Evolutionary conservation across 2,113 vertebrate genomes (phyloP), one percentile per base, ranked within the genome.

Genomic region (Neolamprologus hecqui): DNA sequence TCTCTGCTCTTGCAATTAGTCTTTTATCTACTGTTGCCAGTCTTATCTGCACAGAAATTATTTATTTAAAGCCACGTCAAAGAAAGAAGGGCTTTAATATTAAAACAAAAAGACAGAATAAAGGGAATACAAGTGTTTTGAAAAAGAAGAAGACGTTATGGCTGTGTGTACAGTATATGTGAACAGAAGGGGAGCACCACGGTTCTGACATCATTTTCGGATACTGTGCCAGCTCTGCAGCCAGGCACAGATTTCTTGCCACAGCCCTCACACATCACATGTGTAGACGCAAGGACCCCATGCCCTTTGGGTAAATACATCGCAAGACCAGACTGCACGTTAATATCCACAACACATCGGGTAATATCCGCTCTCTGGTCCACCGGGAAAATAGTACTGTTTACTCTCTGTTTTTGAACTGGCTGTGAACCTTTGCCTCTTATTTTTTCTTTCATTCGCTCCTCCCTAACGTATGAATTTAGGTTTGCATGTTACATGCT

Each of bases 181-280:
- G 65, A 92, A 92, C 90, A 92, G 86, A 90, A 91, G 90, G 90
- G 84, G 17, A 49, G 37, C 83, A 42, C 77, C 21, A 11, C 5
- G 73, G 37, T 21, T 79, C 79, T 86, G 86, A 91, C 85, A 87
- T 88, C 15, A 49, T 80, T 89, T 88, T 86, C 58, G 14, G 55
- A 83, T 83, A 60, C 49, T 53, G 40, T 86, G 83, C 88, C 92
- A 92, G 54, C 79, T 91, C 82, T 86, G 77, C 82, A 83, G 63
- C 79, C 79, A 73, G 60, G 75, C 77, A 88, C 85, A 79, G 82
- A 89, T 89, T 88, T 87, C 68, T 68, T 86, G 81, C 26, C 79
- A 65, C 83, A 87, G 81, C 84, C 79, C 82, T 86, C 73, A 92
- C 82, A 89, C 55, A 84, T 87, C 86, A 87, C 83, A 88, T 83